Base-by-base conservation (phyloP, 92 coral and sea anemone species). In the Actinostola sp. region DNA sequence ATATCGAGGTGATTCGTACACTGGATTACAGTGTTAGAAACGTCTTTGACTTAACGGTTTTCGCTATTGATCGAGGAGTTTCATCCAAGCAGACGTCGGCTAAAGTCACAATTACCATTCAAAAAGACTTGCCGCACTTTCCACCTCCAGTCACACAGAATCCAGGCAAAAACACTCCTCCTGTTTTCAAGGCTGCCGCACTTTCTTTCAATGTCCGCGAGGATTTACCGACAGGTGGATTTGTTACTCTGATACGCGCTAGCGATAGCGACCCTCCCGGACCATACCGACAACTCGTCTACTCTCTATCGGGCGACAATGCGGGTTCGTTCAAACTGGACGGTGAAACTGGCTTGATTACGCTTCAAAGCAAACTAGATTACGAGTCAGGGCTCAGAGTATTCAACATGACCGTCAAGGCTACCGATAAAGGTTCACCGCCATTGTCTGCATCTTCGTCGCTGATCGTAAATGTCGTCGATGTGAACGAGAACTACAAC, bases 401-500 rank as follows among this genome's bases (percentile, higher is more conserved):
- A 63, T 61, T 83, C 9, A 61, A 67, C 9, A 44, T 91, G 67
- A 33, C 75, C 9, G 88, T 87, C 7, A 67, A 46, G 27, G 97
- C 81, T 29, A 65, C 90, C n/a, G 97, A 91, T 66, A 83, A 86
- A 61, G 97, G 90, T 7, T 75, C 64, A 28, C 86, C 83, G 3
- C 60, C 85, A 43, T 34, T 53, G 32, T 39, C 59, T 25, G 66
- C 82, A 0, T 52, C 72, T 33, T 60, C 88, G 9, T 66, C 49
- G 29, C 85, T 91, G 8, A 69, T 80, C 44, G 54, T 91, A 32
- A 60, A 76, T n/a, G 83, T 91, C 14, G 56, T 78, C 21, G 83
- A 84, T 52, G 89, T 78, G 0, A 79, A 84, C 52, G 79, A 91
- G 66, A 84, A 86, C 36, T 52, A 7, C 33, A 58, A 76, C 33